A percentile compares a stretch with the other conserved stretches of the same genome.
These are phyloP conservation scores for Neosilurus hyrtlii DNA, from an alignment of 2,797 vertebrate genomes.

Conservation along the genomic window DNA sequence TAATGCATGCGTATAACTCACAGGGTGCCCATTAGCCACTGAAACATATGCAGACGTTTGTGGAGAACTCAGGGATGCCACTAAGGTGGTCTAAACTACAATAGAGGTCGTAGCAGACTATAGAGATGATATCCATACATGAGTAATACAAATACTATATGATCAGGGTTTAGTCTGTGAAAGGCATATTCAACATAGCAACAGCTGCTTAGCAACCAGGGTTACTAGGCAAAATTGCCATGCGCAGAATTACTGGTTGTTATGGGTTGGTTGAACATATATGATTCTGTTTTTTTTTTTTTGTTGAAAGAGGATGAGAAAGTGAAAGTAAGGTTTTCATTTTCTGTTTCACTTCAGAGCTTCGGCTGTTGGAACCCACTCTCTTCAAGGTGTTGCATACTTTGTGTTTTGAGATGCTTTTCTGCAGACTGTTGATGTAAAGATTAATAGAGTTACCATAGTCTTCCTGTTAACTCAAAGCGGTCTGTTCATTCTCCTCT, in stretches of 20 bases:
- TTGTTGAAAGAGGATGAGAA: not conserved
- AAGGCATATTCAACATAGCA: not conserved
- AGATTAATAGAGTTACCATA: not conserved
- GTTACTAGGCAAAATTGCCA: not conserved
- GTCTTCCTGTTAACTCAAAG: not conserved
- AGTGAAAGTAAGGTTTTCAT: not conserved
- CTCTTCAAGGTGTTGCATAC: not conserved
- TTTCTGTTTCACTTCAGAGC: not conserved
- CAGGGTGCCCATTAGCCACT: not conserved
- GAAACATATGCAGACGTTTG: not conserved
- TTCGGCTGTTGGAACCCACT: not conserved
- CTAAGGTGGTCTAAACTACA: not conserved
- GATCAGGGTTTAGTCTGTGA: not conserved
- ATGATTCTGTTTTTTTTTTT: not conserved
- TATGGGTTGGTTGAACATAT: not conserved
- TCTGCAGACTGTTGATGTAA: not conserved
- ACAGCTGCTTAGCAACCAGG: not conserved
- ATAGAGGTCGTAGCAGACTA: not conserved
- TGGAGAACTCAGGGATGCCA: not conserved
- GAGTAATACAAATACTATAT: not conserved
- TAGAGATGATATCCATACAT: not conserved
- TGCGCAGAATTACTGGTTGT: not conserved
- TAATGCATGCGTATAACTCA: not conserved
- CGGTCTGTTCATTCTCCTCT: not conserved
- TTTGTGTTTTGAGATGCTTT: not conserved